phyloP scores from a whole-genome alignment of 2,113 vertebrate species.

The Puntigrus tetrazona region DNA sequence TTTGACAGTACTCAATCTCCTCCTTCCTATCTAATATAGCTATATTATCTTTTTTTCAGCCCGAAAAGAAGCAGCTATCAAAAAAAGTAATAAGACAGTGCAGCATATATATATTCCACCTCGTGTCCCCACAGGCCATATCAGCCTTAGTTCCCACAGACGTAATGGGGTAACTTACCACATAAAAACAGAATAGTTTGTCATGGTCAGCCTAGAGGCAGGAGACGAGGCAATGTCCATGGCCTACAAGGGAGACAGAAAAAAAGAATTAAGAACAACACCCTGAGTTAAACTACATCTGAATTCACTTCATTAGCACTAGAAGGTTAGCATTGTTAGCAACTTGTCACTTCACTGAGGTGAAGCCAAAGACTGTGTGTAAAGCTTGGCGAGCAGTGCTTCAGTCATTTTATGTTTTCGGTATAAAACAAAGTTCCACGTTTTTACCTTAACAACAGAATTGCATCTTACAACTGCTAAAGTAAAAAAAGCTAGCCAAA shows the following conservation, averaged over 20 bases:
- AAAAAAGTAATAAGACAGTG: not conserved
- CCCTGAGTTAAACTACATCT: not conserved
- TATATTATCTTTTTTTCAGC: not conserved
- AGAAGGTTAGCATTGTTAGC: not conserved
- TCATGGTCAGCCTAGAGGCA: constrained; percentile 2
- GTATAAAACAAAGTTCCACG: not conserved
- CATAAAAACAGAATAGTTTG: constrained; percentile 3
- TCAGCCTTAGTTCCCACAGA: not conserved
- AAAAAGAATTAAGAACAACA: not conserved
- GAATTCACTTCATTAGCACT: constrained; percentile 20
- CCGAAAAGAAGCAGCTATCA: constrained; percentile 16
- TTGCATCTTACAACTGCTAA: not conserved
- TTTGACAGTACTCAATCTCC: not conserved
- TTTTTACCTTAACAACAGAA: not conserved
- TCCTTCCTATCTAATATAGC: not conserved
- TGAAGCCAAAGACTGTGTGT: not conserved
- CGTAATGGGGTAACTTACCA: constrained; percentile 46
- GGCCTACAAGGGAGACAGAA: constrained; percentile 17
- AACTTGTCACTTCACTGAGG: not conserved
- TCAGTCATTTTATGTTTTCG: not conserved
- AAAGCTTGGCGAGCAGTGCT: not conserved
- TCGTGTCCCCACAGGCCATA: not conserved
- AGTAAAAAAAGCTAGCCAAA: not conserved
- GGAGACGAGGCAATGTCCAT: not conserved
- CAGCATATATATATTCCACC: not conserved